phyloP scores from a whole-genome alignment of 2,797 vertebrate genomes.

The Acipenser oxyrinchus region DNA sequence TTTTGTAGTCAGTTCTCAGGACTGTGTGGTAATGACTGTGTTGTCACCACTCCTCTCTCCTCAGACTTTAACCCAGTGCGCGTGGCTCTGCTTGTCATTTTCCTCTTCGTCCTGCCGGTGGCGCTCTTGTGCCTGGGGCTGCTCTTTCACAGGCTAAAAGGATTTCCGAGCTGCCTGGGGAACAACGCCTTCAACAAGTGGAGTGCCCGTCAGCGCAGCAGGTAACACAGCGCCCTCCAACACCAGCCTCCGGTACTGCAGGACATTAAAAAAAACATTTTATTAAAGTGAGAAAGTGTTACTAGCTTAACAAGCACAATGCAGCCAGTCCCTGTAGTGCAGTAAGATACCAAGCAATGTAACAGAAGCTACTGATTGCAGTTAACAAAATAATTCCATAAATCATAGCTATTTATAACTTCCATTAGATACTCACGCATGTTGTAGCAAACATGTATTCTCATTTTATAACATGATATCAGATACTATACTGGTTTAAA shows the following conservation, averaged over 20 bases:
- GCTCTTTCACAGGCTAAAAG: constrained; percentile 57
- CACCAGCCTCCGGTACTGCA: neutral
- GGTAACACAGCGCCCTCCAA: constrained; percentile 43
- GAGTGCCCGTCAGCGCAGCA: constrained; percentile 64
- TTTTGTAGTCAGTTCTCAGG: constrained; percentile 1
- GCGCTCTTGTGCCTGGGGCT: constrained; percentile 57
- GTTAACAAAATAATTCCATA: too few species aligned
- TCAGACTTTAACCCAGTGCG: constrained; percentile 57
- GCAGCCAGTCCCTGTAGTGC: too few species aligned
- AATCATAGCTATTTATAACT: too few species aligned
- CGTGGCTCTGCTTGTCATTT: constrained; percentile 67
- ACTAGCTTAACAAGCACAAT: neutral
- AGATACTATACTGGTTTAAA: too few species aligned
- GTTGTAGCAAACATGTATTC: too few species aligned
- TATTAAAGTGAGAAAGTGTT: neutral
- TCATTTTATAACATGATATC: too few species aligned
- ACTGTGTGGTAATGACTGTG: constrained; percentile 3
- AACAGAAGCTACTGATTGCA: too few species aligned
- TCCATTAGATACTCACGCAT: too few species aligned
- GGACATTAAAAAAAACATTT: neutral
- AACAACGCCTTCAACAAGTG: constrained; percentile 62
- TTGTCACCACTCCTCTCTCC: constrained; percentile 1
- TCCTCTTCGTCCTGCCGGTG: constrained; percentile 61
- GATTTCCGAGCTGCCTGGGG: constrained; percentile 42
- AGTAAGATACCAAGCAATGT: too few species aligned